Percentiles rank a stretch among this genome's conserved stretches.
phyloP scores from a whole-genome alignment of 2,113 vertebrate genomes.

The Bungarus multicinctus region DNA sequence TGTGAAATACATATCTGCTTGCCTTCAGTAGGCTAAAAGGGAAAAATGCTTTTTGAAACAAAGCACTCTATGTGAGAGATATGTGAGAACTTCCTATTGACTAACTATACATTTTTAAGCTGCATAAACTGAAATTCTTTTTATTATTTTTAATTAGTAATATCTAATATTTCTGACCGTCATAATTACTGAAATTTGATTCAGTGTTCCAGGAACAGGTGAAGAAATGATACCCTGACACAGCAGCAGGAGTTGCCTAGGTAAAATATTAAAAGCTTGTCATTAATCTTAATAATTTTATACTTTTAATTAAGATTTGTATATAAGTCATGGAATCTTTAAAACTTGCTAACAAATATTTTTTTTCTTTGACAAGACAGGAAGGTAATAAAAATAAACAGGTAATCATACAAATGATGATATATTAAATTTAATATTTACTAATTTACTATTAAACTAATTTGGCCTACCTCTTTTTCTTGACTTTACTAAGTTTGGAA shows the following conservation, averaged over 20 bases:
- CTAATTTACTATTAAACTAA: not conserved
- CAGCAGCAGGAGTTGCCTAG: conserved; percentile 78
- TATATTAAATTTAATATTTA: not conserved
- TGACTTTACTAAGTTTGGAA: not conserved
- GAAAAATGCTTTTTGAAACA: not conserved
- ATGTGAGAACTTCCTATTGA: not conserved
- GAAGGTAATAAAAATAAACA: not conserved
- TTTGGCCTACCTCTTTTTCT: not conserved
- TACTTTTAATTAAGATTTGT: not conserved
- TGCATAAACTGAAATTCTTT: conserved; percentile 22
- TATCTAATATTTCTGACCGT: conserved; percentile 74
- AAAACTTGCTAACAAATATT: not conserved
- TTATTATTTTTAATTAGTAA: not conserved
- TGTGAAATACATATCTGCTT: not conserved
- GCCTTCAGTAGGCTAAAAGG: not conserved
- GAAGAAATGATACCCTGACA: conserved; percentile 77
- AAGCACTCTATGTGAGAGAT: not conserved
- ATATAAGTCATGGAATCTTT: not conserved
- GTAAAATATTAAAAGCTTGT: conserved; percentile 21
- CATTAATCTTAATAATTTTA: not conserved
- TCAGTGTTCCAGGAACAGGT: conserved; percentile 75
- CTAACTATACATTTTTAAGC: not conserved
- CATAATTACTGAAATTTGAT: conserved; percentile 79
- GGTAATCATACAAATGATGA: not conserved
- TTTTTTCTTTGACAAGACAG: not conserved